Conservation (phyloP, 1,140 invertebrate species). For the Bombus sylvicola region DNA sequence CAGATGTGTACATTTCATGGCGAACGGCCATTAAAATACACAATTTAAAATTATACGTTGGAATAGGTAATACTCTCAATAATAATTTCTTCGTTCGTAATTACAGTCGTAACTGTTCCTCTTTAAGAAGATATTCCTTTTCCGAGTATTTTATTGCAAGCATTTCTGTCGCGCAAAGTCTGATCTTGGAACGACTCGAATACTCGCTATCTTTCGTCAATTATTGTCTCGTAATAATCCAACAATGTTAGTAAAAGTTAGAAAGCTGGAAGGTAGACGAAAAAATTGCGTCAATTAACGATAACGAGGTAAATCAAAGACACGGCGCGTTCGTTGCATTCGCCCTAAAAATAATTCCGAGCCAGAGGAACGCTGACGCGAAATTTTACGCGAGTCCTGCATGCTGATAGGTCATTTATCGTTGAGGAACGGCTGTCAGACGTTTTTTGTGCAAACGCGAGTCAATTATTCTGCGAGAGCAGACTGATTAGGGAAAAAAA, state of each 20-base stretch:
- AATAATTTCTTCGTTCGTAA: neutral
- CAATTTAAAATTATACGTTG: neutral
- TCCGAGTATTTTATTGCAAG: neutral
- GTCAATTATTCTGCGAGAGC: constrained; percentile 17
- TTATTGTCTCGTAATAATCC: neutral
- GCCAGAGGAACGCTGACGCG: constrained; percentile 28
- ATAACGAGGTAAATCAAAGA: constrained; percentile 36
- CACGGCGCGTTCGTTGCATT: neutral
- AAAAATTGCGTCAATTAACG: constrained; percentile 34
- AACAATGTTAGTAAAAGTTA: neutral
- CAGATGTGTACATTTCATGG: constrained; percentile 3
- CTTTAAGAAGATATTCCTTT: neutral
- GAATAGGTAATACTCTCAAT: neutral
- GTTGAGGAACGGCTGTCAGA: neutral
- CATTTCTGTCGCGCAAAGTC: neutral
- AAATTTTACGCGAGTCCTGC: constrained; percentile 8
- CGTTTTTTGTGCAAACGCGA: neutral
- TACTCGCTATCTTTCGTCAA: neutral
- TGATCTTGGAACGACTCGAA: neutral
- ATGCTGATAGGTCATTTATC: constrained; percentile 21
- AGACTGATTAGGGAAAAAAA: constrained; percentile 9
- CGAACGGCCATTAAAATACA: neutral
- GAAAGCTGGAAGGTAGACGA: neutral
- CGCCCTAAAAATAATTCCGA: neutral
- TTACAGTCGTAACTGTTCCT: no score